Base-by-base conservation (phyloP, 2,888 invertebrate genomes). In the Ferdinandea cuprea region DNA sequence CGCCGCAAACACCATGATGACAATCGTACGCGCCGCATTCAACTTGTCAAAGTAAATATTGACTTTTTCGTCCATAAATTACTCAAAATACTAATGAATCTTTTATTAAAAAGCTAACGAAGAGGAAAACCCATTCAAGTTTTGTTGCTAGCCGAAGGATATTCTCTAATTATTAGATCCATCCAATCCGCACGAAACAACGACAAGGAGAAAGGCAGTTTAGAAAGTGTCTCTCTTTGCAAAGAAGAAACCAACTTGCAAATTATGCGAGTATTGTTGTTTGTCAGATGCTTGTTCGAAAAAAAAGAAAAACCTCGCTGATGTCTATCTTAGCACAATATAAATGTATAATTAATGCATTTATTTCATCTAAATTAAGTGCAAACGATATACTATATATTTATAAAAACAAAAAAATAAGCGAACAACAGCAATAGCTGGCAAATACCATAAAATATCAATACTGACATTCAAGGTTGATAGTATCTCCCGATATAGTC, bases 321-420 rank as follows among this genome's bases (percentile, higher is more conserved):
- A 46, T 30, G 13, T 2, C 13, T 63, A 19, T 56, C 25, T 37
- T 42, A 32, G 21, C 44, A 73, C 37, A 42, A 17, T 28, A n/a
- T n/a, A n/a, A n/a, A 8, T 50, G 25, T 52, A 58, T 54, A 78
- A 78, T 78, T 65, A 78, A 65, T 78, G 65, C 54, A 54, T 79
- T 73, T 73, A 66, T 80, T 80, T 74, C 69, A 69, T 56, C 80
- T 65, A 59, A 81, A 81, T 81, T 69, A 59, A 76, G 69, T 76
- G 74, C 63, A 74, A 69, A 65, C 40, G 46, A 66, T 66, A 30
- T 63, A 17, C 30, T 19, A 19, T 30, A 32, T 35, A 35, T 35
- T 19, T 21, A 30, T 2, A 37, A 37, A 4, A 58, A 37, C 44
- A 37, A n/a, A n/a, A n/a, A n/a, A n/a, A n/a, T n/a, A n/a, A n/a